These are phyloP conservation scores for Mongoloraphidia duomilia DNA, from an alignment of 2,888 invertebrate genomes.

Conservation along the genomic window DNA sequence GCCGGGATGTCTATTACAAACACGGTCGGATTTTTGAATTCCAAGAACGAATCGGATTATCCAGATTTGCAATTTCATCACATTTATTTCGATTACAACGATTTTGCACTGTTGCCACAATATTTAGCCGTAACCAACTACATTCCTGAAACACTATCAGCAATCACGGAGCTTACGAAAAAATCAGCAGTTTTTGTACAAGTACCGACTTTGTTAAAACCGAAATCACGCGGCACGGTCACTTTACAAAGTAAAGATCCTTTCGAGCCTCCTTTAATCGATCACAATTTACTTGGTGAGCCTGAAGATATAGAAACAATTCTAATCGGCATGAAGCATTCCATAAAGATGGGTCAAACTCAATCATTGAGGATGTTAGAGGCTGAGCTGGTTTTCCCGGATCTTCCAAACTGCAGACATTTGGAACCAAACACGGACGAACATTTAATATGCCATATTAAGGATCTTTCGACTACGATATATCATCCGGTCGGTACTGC, in stretches of 20 bases:
- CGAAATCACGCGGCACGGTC: conserved; percentile 40
- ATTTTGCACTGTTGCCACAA: not conserved
- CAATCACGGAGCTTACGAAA: no score
- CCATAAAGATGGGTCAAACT: conserved; percentile 28
- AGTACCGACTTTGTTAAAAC: conserved; percentile 14
- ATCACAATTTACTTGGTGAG: conserved; percentile 46
- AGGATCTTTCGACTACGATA: conserved; percentile 35
- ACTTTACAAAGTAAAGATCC: conserved; percentile 39
- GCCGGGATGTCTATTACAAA: conserved; percentile 30
- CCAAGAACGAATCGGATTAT: conserved; percentile 27
- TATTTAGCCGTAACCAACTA: not conserved
- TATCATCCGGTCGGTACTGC: conserved; percentile 58
- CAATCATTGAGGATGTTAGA: conserved; percentile 26
- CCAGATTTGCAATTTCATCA: conserved; percentile 39
- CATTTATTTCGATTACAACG: not conserved
- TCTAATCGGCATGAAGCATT: conserved; percentile 32
- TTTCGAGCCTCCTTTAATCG: conserved; percentile 40
- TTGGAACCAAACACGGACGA: conserved; percentile 25
- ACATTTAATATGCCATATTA: conserved; percentile 43
- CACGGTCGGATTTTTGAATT: conserved; percentile 35
- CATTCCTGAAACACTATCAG: not conserved
- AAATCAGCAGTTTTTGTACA: no score
- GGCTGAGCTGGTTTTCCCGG: conserved; percentile 24
- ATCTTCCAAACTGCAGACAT: conserved; percentile 26
- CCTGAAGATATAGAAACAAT: conserved; percentile 37